Percentiles rank a stretch among this genome's conserved stretches.
Evolutionary conservation across 2,113 vertebrate genomes (phyloP).

Genomic region (Serinus canaria): DNA sequence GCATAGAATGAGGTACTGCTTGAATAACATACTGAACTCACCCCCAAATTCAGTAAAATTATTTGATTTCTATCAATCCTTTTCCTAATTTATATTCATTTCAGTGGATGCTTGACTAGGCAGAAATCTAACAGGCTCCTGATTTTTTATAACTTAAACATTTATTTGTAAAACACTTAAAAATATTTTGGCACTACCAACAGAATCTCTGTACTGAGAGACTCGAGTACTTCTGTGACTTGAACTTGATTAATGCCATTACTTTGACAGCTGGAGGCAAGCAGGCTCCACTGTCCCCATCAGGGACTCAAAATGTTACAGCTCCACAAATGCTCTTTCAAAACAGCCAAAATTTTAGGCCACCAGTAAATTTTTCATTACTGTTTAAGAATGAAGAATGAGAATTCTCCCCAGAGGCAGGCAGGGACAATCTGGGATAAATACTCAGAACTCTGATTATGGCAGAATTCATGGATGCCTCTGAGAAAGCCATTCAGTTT

Average conservation of each 20-base stretch:
- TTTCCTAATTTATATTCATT: not conserved
- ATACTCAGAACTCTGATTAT: not conserved
- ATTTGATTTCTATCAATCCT: not conserved
- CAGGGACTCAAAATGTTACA: not conserved
- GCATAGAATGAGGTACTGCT: not conserved
- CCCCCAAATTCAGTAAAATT: not conserved
- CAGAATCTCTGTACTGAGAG: not conserved
- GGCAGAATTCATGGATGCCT: not conserved
- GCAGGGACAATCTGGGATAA: not conserved
- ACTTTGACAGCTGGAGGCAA: not conserved
- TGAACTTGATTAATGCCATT: not conserved
- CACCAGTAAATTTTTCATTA: not conserved
- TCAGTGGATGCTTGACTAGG: not conserved
- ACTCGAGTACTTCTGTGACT: fast-evolving
- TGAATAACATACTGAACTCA: not conserved
- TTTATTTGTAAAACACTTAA: not conserved
- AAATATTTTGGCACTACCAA: not conserved
- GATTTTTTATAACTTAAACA: not conserved
- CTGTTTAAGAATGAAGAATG: not conserved
- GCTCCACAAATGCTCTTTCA: not conserved
- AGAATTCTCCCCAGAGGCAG: not conserved
- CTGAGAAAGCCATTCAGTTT: not conserved
- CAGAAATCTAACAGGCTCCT: not conserved
- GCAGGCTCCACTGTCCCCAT: not conserved
- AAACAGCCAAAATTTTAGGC: not conserved